Conservation (phyloP, 2,797 vertebrate species). For the Choloepus didactylus region DNA sequence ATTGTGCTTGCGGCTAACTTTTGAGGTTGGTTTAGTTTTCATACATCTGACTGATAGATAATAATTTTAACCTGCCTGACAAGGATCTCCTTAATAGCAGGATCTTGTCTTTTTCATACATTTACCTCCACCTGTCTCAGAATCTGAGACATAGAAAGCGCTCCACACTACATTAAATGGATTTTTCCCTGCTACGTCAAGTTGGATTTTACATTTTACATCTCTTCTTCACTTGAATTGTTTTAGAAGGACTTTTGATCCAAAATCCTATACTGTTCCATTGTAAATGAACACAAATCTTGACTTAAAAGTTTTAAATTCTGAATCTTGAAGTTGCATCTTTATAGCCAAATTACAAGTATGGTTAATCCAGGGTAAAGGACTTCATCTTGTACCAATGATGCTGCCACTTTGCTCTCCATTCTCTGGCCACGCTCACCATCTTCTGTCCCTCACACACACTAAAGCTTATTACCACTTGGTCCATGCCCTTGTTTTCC, state of each 20-base stretch:
- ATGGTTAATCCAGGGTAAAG: neutral
- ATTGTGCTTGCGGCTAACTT: slow-evolving; percentile 1
- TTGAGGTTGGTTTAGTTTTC: neutral
- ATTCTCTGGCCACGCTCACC: neutral
- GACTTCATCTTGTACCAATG: neutral
- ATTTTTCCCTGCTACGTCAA: neutral
- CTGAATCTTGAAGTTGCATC: neutral
- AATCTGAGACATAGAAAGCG: neutral
- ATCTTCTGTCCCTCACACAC: neutral
- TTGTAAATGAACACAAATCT: slow-evolving; percentile 30
- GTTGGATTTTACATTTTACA: slow-evolving; percentile 31
- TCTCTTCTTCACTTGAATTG: neutral
- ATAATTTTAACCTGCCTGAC: slow-evolving; percentile 35
- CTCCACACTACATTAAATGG: slow-evolving; percentile 26
- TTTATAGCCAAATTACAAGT: slow-evolving; percentile 14
- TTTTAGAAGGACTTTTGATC: slow-evolving; percentile 30
- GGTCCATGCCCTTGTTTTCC: neutral
- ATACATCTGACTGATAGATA: neutral
- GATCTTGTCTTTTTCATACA: slow-evolving; percentile 39
- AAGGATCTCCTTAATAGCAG: neutral
- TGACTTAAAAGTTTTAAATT: slow-evolving; percentile 44
- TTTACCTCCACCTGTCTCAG: neutral
- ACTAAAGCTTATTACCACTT: neutral
- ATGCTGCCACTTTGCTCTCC: neutral
- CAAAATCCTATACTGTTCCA: slow-evolving; percentile 36